Conservation (phyloP, 2,113 vertebrate species). For the Larimichthys polyactis region DNA sequence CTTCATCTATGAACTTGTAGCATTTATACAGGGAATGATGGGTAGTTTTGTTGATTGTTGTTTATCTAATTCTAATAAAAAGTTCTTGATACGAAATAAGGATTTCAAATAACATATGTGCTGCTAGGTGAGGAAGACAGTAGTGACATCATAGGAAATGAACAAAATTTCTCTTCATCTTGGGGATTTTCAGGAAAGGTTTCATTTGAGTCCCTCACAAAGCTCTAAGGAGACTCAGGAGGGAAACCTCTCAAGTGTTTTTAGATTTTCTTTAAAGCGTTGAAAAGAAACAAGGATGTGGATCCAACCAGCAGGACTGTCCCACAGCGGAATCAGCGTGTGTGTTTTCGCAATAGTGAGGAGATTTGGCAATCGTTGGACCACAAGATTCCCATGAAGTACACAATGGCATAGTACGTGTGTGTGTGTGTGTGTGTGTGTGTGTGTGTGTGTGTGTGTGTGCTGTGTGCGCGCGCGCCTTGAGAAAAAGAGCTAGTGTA, state of each 20-base stretch:
- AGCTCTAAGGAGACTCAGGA: neutral
- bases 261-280: neutral
- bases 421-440: slow-evolving; percentile 8
- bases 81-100: neutral
- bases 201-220: slow-evolving; percentile 4
- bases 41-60: neutral
- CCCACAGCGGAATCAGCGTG: slow-evolving; percentile 35
- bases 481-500: slow-evolving; percentile 27
- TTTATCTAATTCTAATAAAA: neutral
- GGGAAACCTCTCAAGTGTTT: slow-evolving; percentile 1
- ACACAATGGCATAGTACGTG: slow-evolving; percentile 40
- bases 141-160: neutral
- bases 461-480: too few relatives aligned
- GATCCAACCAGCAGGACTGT: slow-evolving; percentile 28
- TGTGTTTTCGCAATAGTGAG: slow-evolving; percentile 3
- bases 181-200: neutral
- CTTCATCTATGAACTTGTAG: neutral
- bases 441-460: neutral
- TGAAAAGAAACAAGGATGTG: slow-evolving; percentile 35
- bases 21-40: neutral
- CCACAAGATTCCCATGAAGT: slow-evolving; percentile 63
- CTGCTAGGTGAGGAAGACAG: neutral
- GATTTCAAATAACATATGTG: neutral
- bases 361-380: slow-evolving; percentile 54
- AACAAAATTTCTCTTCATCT: neutral